phyloP scores from a whole-genome alignment of 2,797 vertebrate genomes.

The Neoniphon sammara region DNA sequence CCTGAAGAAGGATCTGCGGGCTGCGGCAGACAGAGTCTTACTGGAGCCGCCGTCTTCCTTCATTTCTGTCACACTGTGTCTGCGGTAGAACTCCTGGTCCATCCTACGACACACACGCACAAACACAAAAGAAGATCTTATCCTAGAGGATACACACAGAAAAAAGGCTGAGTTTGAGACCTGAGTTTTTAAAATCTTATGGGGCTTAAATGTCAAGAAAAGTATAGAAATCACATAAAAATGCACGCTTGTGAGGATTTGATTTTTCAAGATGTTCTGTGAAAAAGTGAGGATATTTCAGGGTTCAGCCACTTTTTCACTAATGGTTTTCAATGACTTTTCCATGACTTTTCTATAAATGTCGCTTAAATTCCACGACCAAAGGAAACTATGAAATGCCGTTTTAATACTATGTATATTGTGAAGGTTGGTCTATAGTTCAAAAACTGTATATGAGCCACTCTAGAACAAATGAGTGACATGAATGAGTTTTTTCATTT shows the following conservation, averaged over 20 bases:
- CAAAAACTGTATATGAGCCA: no score
- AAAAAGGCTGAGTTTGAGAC: background rate
- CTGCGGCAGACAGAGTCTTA: slow-evolving; percentile 93
- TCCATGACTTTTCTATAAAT: no score
- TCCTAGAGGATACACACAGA: background rate
- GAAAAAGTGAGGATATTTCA: background rate
- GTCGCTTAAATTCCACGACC: no score
- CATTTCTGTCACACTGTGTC: slow-evolving; percentile 93
- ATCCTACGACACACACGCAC: slow-evolving; percentile 82
- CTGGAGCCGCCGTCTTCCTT: slow-evolving; percentile 90
- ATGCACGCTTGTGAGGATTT: background rate
- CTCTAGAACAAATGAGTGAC: no score
- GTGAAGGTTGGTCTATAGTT: no score
- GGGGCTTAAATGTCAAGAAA: no score
- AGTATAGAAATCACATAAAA: background rate
- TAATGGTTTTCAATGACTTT: no score
- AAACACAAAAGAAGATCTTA: background rate
- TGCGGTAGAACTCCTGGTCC: slow-evolving; percentile 97
- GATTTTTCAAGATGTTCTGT: slow-evolving; percentile 2
- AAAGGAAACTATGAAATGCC: no score
- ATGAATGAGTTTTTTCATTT: no score
- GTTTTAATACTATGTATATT: no score
- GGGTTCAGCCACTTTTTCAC: no score
- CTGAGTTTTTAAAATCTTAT: background rate
- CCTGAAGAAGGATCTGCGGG: slow-evolving; percentile 95